phyloP scores from a whole-genome alignment of 1,140 invertebrate genomes.

The Drosophila pseudoananassae region DNA sequence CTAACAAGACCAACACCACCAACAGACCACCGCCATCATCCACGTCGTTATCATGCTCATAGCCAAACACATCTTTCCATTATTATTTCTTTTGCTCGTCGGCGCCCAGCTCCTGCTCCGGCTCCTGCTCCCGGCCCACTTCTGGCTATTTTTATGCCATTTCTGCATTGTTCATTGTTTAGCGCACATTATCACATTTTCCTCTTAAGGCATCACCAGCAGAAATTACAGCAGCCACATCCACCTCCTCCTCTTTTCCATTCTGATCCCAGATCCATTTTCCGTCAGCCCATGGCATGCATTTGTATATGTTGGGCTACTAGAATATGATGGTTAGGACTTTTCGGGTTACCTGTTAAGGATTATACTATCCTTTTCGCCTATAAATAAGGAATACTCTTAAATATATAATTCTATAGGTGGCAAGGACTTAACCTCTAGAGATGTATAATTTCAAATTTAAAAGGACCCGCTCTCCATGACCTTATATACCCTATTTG shows the following conservation, averaged over 20 bases:
- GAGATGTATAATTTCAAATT: background rate
- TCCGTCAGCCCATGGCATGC: background rate
- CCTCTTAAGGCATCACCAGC: slow-evolving; percentile 72
- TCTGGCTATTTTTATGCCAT: slow-evolving; percentile 73
- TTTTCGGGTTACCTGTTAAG: background rate
- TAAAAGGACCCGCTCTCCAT: background rate
- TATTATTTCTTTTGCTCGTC: slow-evolving; percentile 44
- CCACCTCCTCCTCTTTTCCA: slow-evolving; percentile 4
- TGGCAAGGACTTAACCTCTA: too few relatives aligned
- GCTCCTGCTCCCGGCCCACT: slow-evolving; percentile 2
- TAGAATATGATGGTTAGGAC: background rate
- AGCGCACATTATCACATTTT: slow-evolving; percentile 77
- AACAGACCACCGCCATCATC: slow-evolving; percentile 26
- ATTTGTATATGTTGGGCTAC: background rate
- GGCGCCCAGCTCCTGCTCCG: background rate
- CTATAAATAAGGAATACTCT: too few relatives aligned
- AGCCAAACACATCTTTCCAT: slow-evolving; percentile 55
- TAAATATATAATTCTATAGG: too few relatives aligned
- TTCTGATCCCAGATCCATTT: background rate
- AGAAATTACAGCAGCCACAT: slow-evolving; percentile 59
- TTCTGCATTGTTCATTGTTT: slow-evolving; percentile 70
- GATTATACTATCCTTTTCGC: background rate
- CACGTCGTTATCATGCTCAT: slow-evolving; percentile 30
- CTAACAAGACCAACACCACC: slow-evolving; percentile 45
- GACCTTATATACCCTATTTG: slow-evolving; percentile 5